These are phyloP conservation scores for Oncorhynchus nerka DNA, from an alignment of 2,113 vertebrate species.

Conservation along the genomic window DNA sequence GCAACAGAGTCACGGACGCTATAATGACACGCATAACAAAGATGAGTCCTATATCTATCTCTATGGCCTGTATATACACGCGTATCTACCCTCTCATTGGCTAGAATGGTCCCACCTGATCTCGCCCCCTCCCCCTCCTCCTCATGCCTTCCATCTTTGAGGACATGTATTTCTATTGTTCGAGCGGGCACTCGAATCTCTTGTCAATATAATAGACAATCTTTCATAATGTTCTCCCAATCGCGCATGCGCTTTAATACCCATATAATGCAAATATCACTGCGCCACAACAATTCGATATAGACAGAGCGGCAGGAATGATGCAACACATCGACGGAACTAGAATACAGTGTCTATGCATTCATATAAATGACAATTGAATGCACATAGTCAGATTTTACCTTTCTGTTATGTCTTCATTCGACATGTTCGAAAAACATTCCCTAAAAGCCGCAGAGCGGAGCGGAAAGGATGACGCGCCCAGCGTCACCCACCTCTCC, in stretches of 20 bases:
- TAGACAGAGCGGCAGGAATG: background rate
- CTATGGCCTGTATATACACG: no score
- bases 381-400: background rate
- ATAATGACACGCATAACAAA: no score
- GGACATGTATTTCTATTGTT: no score
- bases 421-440: slow-evolving; percentile 70
- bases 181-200: no score
- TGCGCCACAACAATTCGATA: slow-evolving; percentile 66
- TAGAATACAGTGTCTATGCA: background rate
- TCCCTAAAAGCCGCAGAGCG: slow-evolving; percentile 65
- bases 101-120: no score
- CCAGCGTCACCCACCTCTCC: slow-evolving; percentile 42
- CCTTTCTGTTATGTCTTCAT: background rate
- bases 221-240: slow-evolving; percentile 63
- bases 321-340: slow-evolving; percentile 10
- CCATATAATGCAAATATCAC: slow-evolving; percentile 71
- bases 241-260: slow-evolving; percentile 67
- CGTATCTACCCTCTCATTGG: no score
- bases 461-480: slow-evolving; percentile 76
- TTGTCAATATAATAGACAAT: background rate
- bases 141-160: no score
- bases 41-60: no score
- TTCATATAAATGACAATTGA: background rate
- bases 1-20: no score
- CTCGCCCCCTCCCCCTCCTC: no score